Percentiles rank a stretch among this genome's conserved stretches.
phyloP scores from a whole-genome alignment of 2,888 invertebrate species.

The Watsonalla cultraria region DNA sequence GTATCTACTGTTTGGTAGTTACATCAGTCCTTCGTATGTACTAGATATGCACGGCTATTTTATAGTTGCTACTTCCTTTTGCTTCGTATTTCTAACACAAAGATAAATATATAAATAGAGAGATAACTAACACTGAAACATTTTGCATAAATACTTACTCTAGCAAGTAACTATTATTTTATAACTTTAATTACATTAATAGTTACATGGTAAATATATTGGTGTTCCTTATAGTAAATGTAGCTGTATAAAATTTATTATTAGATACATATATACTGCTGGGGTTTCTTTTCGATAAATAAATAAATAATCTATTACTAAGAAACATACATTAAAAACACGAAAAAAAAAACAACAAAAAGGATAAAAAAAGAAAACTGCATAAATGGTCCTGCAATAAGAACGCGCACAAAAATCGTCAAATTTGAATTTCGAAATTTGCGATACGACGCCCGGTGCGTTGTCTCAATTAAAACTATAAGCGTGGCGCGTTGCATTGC shows the following conservation, averaged over 20 bases:
- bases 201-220: no score
- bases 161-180: not conserved
- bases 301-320: no score
- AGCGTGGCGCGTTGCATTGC: slow-evolving; percentile 7
- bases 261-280: no score
- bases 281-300: no score
- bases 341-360: not conserved
- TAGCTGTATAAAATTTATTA: no score
- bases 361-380: not conserved
- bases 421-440: slow-evolving; percentile 62
- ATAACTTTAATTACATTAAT: not conserved
- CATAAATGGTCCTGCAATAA: not conserved
- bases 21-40: slow-evolving; percentile 10
- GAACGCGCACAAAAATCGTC: slow-evolving; percentile 34
- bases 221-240: no score
- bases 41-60: not conserved
- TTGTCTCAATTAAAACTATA: slow-evolving; percentile 54
- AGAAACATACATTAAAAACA: no score
- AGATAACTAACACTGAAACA: no score
- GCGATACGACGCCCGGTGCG: slow-evolving; percentile 53
- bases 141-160: no score
- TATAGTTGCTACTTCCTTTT: slow-evolving; percentile 2
- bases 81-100: not conserved
- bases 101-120: no score
- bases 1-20: slow-evolving; percentile 18